Percentiles rank a stretch among this genome's conserved stretches.
phyloP scores from a whole-genome alignment of 2,888 invertebrate genomes.

The Sinhomidia bicolor region DNA sequence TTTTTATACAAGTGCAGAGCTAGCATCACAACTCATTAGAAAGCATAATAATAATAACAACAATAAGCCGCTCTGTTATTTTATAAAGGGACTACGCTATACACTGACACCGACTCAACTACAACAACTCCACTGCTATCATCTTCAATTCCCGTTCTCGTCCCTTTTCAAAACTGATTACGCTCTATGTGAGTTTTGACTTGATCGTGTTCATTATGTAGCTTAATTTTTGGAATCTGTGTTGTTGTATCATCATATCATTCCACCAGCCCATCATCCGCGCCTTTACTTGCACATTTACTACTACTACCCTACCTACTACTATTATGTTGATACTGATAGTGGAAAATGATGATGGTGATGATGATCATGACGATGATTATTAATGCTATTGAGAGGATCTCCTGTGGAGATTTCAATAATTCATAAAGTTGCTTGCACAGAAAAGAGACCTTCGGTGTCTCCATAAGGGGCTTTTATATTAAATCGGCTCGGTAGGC shows the following conservation, averaged over 20 bases:
- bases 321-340: slow-evolving; percentile 47
- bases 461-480: slow-evolving; percentile 50
- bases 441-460: slow-evolving; percentile 23
- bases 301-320: slow-evolving; percentile 14
- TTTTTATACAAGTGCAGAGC: no score
- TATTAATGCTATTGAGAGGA: slow-evolving; percentile 67
- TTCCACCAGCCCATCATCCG: not conserved
- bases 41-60: slow-evolving; percentile 5
- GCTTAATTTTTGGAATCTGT: slow-evolving; percentile 51
- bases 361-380: slow-evolving; percentile 52
- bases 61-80: not conserved
- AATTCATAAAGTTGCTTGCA: slow-evolving; percentile 63
- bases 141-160: not conserved
- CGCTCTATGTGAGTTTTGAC: slow-evolving; percentile 18
- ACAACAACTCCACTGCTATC: not conserved
- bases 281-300: not conserved
- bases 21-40: slow-evolving; percentile 38
- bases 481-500: slow-evolving; percentile 34
- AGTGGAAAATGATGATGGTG: slow-evolving; percentile 53
- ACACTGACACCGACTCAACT: no score
- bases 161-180: slow-evolving; percentile 37
- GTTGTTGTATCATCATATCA: slow-evolving; percentile 13
- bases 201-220: slow-evolving; percentile 59
- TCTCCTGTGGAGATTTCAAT: slow-evolving; percentile 61
- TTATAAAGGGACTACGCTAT: not conserved